These are phyloP conservation scores for Merluccius polli DNA, from an alignment of 2,797 vertebrate genomes.

Conservation along the genomic window DNA sequence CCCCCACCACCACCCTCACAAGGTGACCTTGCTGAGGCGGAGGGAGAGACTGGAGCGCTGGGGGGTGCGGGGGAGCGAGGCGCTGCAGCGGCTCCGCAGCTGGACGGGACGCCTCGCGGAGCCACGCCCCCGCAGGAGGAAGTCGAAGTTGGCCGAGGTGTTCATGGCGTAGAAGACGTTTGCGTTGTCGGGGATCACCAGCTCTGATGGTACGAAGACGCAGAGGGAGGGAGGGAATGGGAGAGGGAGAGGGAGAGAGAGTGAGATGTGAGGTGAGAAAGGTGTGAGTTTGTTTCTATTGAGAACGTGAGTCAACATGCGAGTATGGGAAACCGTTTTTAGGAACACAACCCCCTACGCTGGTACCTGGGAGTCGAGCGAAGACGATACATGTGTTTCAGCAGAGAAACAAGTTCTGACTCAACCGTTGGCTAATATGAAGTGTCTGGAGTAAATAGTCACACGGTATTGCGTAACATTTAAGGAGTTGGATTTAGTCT, in stretches of 20 bases:
- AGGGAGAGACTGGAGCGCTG: constrained; percentile 78
- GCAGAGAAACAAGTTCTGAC: background rate
- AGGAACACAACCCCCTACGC: background rate
- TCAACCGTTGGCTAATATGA: background rate
- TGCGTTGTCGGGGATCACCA: constrained; percentile 86
- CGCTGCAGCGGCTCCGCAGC: constrained; percentile 74
- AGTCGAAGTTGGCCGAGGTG: constrained; percentile 87
- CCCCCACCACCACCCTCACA: constrained; percentile 61
- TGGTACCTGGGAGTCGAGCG: background rate
- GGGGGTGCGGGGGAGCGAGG: constrained; percentile 77
- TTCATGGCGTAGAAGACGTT: constrained; percentile 98
- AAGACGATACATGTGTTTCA: background rate
- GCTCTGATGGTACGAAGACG: constrained; percentile 66
- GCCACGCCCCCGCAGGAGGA: constrained; percentile 83
- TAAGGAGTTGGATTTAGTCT: background rate
- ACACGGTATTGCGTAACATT: background rate
- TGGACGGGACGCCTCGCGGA: constrained; percentile 65
- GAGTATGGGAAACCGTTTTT: constrained; percentile 16
- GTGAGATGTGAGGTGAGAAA: background rate
- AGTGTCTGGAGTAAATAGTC: too few species aligned
- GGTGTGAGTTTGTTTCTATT: background rate
- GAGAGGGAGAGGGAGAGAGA: background rate
- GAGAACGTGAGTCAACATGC: background rate
- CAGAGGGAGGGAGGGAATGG: too few species aligned
- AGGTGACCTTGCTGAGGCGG: constrained; percentile 82